Percentiles rank a stretch among this genome's conserved stretches.
These are phyloP conservation scores for Euclidia mi DNA, from an alignment of 2,888 invertebrate species.

Conservation along the genomic window DNA sequence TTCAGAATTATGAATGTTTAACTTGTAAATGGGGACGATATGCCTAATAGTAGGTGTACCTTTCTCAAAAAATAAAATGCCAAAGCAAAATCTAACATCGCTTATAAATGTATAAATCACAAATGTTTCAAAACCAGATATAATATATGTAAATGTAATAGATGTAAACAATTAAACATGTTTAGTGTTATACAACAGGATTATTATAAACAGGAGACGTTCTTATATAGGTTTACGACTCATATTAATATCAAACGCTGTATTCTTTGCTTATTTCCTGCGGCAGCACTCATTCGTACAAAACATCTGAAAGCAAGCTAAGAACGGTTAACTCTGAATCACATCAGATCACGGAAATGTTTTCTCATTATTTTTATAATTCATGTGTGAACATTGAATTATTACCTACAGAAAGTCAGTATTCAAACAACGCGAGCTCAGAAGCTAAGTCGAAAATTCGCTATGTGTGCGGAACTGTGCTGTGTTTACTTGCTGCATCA, in stretches of 20 bases:
- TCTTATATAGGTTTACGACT: conserved; percentile 30
- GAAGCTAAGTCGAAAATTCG: too few species aligned
- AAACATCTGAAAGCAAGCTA: conserved; percentile 45
- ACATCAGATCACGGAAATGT: not conserved
- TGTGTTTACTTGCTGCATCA: too few species aligned
- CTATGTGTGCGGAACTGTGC: too few species aligned
- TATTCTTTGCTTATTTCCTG: conserved; percentile 29
- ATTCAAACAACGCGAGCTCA: too few species aligned
- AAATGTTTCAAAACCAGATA: conserved; percentile 39
- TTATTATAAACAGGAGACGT: conserved; percentile 40
- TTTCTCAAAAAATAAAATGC: too few species aligned
- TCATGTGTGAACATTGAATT: conserved; percentile 22
- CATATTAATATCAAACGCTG: conserved; percentile 17
- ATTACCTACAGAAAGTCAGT: too few species aligned
- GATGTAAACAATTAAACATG: conserved; percentile 34
- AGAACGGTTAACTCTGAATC: conserved; percentile 32
- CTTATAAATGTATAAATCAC: too few species aligned
- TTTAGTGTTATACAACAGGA: conserved; percentile 28
- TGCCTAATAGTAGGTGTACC: too few species aligned
- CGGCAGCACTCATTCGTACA: conserved; percentile 33
- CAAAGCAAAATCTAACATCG: too few species aligned
- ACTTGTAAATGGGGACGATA: too few species aligned
- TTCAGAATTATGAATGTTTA: too few species aligned
- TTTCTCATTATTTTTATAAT: conserved; percentile 16
- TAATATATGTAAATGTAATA: too few species aligned